phyloP scores from a whole-genome alignment of 64 coral and sea anemone species.

The Platygyra sinensis region DNA sequence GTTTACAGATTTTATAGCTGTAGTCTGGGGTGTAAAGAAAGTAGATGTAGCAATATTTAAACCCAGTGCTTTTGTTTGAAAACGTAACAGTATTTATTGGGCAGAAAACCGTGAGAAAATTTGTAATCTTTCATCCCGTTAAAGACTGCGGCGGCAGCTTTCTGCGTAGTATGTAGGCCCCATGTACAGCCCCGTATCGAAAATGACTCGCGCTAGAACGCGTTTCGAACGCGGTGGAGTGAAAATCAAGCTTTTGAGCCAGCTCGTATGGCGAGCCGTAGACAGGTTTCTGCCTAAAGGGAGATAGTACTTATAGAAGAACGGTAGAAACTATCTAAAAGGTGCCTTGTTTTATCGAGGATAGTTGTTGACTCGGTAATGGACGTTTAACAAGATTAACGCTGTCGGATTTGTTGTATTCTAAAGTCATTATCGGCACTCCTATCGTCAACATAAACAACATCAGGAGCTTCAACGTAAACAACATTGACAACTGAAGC shows the following conservation, averaged over 20 bases:
- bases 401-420: too few relatives aligned
- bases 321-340: too few relatives aligned
- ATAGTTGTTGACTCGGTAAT: background rate
- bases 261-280: too few relatives aligned
- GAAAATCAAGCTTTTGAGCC: background rate
- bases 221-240: background rate
- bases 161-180: background rate
- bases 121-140: background rate
- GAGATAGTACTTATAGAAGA: too few relatives aligned
- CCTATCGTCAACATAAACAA: background rate
- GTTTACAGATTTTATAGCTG: slow-evolving; percentile 27
- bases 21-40: background rate
- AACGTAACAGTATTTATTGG: slow-evolving; percentile 35
- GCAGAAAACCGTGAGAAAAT: background rate
- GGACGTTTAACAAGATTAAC: too few relatives aligned
- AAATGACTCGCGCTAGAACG: background rate
- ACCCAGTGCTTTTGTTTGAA: background rate
- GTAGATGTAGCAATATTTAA: slow-evolving; percentile 17
- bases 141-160: background rate
- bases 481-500: too few relatives aligned
- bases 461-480: background rate
- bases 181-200: background rate
- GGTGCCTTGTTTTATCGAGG: background rate
- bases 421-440: background rate
- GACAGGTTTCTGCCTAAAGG: too few relatives aligned